Evolutionary conservation across 2,797 vertebrate genomes (phyloP).

Genomic region (Nyctalus aviator): DNA sequence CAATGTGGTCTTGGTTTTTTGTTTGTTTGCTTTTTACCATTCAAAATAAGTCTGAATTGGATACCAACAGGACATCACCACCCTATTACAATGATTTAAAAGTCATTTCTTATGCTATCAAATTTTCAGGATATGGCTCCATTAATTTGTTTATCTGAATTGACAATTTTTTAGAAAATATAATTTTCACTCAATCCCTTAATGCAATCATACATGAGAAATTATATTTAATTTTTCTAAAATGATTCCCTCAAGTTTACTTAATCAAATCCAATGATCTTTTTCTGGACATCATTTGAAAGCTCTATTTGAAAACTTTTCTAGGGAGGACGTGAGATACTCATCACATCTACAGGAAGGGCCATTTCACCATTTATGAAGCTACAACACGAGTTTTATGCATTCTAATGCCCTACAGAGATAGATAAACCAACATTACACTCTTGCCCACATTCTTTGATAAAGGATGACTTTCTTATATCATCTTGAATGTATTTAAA

Average conservation of each 20-base stretch:
- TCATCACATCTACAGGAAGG: neutral
- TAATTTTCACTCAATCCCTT: neutral
- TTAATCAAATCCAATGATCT: neutral
- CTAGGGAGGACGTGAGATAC: neutral
- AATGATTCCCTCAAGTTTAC: neutral
- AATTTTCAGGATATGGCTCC: neutral
- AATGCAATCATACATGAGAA: neutral
- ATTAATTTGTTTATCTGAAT: neutral
- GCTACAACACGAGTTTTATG: neutral
- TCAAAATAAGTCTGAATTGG: neutral
- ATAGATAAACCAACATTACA: neutral
- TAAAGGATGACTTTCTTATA: neutral
- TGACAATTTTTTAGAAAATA: neutral
- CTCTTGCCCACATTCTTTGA: neutral
- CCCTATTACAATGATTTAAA: neutral
- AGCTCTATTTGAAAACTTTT: neutral
- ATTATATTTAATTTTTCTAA: neutral
- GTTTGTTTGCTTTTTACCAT: neutral
- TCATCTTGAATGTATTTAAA: neutral
- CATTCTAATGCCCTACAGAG: neutral
- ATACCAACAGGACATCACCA: neutral
- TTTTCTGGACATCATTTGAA: neutral
- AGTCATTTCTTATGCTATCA: neutral
- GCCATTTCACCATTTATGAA: neutral
- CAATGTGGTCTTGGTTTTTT: neutral